A percentile compares a stretch with the other conserved stretches of the same genome.
These are phyloP conservation scores for Phortica okadai DNA, from an alignment of 2,888 invertebrate species.

Conservation along the genomic window DNA sequence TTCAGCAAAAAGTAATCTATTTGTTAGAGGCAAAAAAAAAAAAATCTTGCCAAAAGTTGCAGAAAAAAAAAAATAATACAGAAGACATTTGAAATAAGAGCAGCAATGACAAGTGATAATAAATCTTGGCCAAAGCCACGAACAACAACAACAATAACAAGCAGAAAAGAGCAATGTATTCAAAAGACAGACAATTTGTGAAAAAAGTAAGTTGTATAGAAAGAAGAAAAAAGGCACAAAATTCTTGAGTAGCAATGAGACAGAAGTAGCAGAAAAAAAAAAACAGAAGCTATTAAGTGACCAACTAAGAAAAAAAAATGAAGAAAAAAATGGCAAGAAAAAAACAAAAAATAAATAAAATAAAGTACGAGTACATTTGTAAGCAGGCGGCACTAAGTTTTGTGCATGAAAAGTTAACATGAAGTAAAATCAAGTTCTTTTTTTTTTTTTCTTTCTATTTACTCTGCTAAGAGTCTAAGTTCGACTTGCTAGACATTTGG, in stretches of 20 bases:
- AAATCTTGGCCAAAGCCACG: constrained; percentile 51
- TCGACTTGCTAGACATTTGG: neutral
- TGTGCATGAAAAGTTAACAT: constrained; percentile 24
- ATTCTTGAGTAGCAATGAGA: neutral
- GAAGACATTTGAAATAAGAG: constrained; percentile 17
- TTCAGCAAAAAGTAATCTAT: constrained; percentile 55
- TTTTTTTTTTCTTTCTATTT: neutral
- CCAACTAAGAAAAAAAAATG: neutral
- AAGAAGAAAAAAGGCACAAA: neutral
- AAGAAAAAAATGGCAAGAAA: neutral
- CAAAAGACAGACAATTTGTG: neutral
- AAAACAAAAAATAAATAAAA: neutral
- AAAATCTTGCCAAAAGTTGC: constrained; percentile 20
- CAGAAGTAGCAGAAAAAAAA: neutral
- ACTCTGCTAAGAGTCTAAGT: neutral
- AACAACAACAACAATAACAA: constrained; percentile 1
- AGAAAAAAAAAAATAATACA: neutral
- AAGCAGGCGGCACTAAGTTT: constrained; percentile 7
- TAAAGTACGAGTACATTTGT: constrained; percentile 1
- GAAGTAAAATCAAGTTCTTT: constrained; percentile 22
- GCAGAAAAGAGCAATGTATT: too few species aligned
- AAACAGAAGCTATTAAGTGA: constrained; percentile 19
- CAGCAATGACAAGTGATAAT: constrained; percentile 65
- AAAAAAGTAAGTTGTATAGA: neutral
- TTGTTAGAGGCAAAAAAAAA: constrained; percentile 34